A percentile compares a stretch with the other conserved stretches of the same genome.
These are phyloP conservation scores for Mechanitis mazaeus DNA, from an alignment of 2,888 invertebrate genomes.

Conservation along the genomic window DNA sequence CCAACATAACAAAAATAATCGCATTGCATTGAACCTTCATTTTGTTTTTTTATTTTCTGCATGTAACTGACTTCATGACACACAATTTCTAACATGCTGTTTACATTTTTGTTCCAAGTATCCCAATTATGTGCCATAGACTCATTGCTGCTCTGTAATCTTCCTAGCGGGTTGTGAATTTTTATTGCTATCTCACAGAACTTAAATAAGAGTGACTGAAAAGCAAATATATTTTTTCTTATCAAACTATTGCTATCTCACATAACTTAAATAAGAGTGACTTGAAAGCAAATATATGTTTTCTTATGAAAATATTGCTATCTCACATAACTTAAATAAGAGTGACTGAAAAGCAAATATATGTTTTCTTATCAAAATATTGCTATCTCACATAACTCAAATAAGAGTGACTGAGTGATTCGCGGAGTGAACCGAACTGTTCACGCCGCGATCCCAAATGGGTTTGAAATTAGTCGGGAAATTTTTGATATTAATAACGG, in stretches of 20 bases:
- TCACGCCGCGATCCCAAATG: no score
- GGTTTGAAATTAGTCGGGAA: no score
- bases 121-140: slow-evolving; percentile 56
- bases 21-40: slow-evolving; percentile 40
- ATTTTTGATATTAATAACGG: no score
- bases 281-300: slow-evolving; percentile 40
- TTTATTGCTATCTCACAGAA: slow-evolving; percentile 47
- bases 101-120: slow-evolving; percentile 55
- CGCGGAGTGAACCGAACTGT: no score
- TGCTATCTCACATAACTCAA: slow-evolving; percentile 50
- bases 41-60: slow-evolving; percentile 50
- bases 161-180: slow-evolving; percentile 63
- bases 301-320: slow-evolving; percentile 33
- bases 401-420: slow-evolving; percentile 49
- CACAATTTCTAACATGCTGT: slow-evolving; percentile 57
- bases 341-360: slow-evolving; percentile 43
- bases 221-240: slow-evolving; percentile 17
- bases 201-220: slow-evolving; percentile 57
- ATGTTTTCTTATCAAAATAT: slow-evolving; percentile 26
- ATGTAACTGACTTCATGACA: slow-evolving; percentile 51
- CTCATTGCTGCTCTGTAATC: slow-evolving; percentile 42
- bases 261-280: slow-evolving; percentile 53
- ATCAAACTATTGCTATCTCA: slow-evolving; percentile 38
- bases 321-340: slow-evolving; percentile 53
- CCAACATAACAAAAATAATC: slow-evolving; percentile 48